These are phyloP conservation scores for Pristionchus pacificus DNA, from an alignment of 1,140 invertebrate species.

Conservation along the genomic window DNA sequence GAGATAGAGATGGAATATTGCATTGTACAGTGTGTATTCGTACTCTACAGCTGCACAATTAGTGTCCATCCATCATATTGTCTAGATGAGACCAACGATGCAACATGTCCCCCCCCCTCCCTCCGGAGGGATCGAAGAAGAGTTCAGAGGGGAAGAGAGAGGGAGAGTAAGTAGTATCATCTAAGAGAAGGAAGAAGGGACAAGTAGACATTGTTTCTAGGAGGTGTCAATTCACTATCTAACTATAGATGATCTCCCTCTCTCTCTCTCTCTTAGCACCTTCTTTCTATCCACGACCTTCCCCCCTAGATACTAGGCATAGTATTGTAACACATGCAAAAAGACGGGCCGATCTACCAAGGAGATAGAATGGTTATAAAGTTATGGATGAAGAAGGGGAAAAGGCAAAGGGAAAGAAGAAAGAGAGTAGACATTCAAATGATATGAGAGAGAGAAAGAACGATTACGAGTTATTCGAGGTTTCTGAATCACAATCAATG, in stretches of 20 bases:
- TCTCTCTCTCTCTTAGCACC: too few species aligned
- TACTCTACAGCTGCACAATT: not conserved
- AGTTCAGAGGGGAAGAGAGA: not conserved
- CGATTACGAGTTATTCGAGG: not conserved
- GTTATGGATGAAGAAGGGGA: not conserved
- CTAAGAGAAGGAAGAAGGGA: not conserved
- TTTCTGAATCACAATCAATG: not conserved
- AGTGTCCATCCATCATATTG: not conserved
- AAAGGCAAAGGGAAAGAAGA: slow-evolving; percentile 10
- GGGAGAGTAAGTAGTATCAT: not conserved
- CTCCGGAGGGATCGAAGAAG: not conserved
- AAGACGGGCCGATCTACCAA: not conserved
- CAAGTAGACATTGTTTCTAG: not conserved
- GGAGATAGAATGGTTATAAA: not conserved
- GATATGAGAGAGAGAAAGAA: not conserved
- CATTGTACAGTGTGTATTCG: not conserved
- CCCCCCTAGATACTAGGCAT: too few species aligned
- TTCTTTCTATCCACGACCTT: too few species aligned
- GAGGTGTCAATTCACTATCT: not conserved
- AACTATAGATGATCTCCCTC: slow-evolving; percentile 3
- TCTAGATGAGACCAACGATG: not conserved
- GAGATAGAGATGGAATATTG: slow-evolving; percentile 2
- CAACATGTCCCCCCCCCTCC: not conserved
- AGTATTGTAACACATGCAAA: not conserved
- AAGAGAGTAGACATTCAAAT: not conserved